Evolutionary conservation across 2,797 vertebrate species (phyloP).

Genomic region (Steatocranus sp.): DNA sequence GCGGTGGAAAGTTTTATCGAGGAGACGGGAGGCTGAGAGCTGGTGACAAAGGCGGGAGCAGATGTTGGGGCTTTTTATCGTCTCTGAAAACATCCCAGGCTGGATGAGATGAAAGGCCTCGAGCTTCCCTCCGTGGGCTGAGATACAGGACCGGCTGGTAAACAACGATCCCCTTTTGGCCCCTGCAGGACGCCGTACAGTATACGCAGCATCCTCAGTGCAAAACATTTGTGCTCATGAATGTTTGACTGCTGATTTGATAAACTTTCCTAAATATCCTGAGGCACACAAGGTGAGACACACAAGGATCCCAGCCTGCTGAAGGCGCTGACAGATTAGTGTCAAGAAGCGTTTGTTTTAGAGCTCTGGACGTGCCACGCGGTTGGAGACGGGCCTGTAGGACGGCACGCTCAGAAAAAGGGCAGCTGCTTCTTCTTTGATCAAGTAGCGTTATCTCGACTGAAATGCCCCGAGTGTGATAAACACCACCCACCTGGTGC

Average conservation of each 20-base stretch:
- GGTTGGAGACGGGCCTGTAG: constrained; percentile 2
- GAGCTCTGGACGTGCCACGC: background rate
- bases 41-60: constrained; percentile 59
- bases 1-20: constrained; percentile 32
- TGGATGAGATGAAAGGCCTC: constrained; percentile 59
- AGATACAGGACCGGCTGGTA: constrained; percentile 22
- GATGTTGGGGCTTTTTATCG: constrained; percentile 62
- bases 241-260: background rate
- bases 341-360: constrained; percentile 34
- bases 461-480: background rate
- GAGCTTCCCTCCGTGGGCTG: constrained; percentile 17
- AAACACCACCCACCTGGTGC: constrained; percentile 29
- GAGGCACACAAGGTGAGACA: constrained; percentile 11
- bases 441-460: constrained; percentile 7
- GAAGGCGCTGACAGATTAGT: constrained; percentile 30
- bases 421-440: constrained; percentile 19
- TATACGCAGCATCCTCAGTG: background rate
- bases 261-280: background rate
- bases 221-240: background rate
- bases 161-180: constrained; percentile 24
- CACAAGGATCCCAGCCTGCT: background rate
- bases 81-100: constrained; percentile 55
- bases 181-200: constrained; percentile 39
- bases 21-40: background rate
- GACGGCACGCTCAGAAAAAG: background rate